Evolutionary conservation across 2,797 vertebrate species (phyloP).

Genomic region (Columba guinea): DNA sequence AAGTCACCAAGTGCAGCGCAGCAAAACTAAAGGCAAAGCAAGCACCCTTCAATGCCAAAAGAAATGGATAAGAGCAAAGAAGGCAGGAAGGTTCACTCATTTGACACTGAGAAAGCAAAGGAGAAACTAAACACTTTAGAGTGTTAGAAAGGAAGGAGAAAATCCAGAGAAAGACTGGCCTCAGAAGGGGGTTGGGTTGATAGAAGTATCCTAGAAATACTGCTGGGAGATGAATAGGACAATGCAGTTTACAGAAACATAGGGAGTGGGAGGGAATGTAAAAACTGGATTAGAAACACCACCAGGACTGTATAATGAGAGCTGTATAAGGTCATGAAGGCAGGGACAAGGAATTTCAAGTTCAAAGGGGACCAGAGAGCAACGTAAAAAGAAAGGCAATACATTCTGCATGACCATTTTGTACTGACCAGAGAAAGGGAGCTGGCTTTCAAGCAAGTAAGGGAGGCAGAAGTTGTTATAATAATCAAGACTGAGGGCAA

Average conservation of each 20-base stretch:
- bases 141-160: not conserved
- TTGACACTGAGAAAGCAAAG: not conserved
- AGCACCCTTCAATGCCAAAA: not conserved
- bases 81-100: not conserved
- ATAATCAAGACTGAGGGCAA: not conserved
- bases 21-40: not conserved
- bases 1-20: not conserved
- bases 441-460: not conserved
- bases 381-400: not conserved
- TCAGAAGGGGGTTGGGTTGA: not conserved
- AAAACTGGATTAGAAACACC: not conserved
- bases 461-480: not conserved
- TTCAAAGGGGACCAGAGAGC: not conserved
- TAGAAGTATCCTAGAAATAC: not conserved
- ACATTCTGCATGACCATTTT: not conserved
- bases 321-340: not conserved
- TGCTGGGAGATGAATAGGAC: not conserved
- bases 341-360: not conserved
- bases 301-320: not conserved
- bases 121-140: not conserved
- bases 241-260: not conserved
- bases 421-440: not conserved
- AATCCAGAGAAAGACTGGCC: not conserved
- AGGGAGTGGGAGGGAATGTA: not conserved
- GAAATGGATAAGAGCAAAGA: not conserved